Base-by-base conservation (phyloP, 1,140 invertebrate species). In the Drosophila cardini region DNA sequence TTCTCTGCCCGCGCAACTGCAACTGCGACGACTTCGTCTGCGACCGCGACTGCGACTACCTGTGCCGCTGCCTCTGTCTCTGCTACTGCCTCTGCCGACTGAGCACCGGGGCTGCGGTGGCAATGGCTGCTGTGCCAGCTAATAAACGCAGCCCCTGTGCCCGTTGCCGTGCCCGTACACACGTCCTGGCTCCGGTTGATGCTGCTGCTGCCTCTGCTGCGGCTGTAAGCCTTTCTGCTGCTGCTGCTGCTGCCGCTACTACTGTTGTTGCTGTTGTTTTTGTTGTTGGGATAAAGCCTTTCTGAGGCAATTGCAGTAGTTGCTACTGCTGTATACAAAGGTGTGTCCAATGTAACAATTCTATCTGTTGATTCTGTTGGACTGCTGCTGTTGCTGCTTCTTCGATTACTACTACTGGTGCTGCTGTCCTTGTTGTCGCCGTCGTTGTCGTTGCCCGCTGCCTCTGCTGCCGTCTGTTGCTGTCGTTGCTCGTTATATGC, bases 81-180 rank as follows among this genome's bases (percentile, higher is more conserved):
- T 84, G 80, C 83, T 84, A 26, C 21, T 26, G 21, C 36, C 64
- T 70, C 18, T 62, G 73, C 77, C 77, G 78, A 80, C 72, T 72
- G 65, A 85, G 84, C 84, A 89, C 83, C 84, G 83, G 83, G 85
- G 84, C 84, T 89, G 84, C 84, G 84, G 84, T 89, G 84, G 85
- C 84, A 89, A 86, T 89, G 84, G 84, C 84, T 89, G 84, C 84
- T 89, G 42, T 84, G 80, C 84, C 84, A 89, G 84, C 84, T 84
- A 82, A 78, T 89, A 74, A 80, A 89, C 84, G 84, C 84, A 89
- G 84, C 84, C 84, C 84, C 84, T 89, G 85, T 90, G 84, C 84
- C 84, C 78, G 65, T 78, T 78, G 32, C 67, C 82, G 55, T 79
- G 62, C 46, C 71, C 82, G 82, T 86, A 75, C 75, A 50, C 72